Base-by-base conservation (phyloP, 2,113 vertebrate species). In the Trichomycterus rosablanca region DNA sequence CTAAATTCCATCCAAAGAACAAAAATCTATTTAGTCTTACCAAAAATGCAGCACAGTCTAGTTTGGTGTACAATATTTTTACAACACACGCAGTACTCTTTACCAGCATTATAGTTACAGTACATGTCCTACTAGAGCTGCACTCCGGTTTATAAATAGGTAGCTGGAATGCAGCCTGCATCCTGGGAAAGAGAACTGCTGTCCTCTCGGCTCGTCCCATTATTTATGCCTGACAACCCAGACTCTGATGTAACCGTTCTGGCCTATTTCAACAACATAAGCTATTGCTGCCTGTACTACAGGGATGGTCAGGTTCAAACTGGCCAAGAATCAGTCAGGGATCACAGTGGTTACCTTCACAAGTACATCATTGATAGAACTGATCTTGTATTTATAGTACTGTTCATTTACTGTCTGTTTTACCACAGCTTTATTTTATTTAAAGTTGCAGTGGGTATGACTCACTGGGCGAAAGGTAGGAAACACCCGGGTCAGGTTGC, bases 261-360 rank as follows among this genome's bases (percentile, higher is more conserved):
- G 79, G 74, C 84, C 84, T 84, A 84, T 86, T 84, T 86, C 82
- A 85, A 84, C 83, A 85, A 82, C 82, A 84, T 85, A 84, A 85
- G 79, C 80, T 70, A 75, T 76, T 75, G 75, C 75, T 77, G 74
- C 79, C 63, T 72, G 76, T 80, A 75, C 75, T 74, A 74, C 78
- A 20, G 60, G 72, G 68, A 81, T 72, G 71, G 62, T 39, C 78
- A 76, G 79, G 78, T 81, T 72, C 75, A 80, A 81, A 86, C 78
- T 82, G 79, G 75, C 69, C 76, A 72, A 53, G 78, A 81, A 80
- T 72, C 77, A 75, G 84, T 81, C 79, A 32, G 69, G 75, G 86
- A 83, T 84, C 81, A 80, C 58, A 52, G 30, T n/a, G 20, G 74
- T 75, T 73, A 83, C 30, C 68, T 67, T 70, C 75, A 35, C 34